A percentile compares a stretch with the other conserved stretches of the same genome.
Evolutionary conservation across 2,888 invertebrate species (phyloP).

Genomic region (Oconnorella tubifera): DNA sequence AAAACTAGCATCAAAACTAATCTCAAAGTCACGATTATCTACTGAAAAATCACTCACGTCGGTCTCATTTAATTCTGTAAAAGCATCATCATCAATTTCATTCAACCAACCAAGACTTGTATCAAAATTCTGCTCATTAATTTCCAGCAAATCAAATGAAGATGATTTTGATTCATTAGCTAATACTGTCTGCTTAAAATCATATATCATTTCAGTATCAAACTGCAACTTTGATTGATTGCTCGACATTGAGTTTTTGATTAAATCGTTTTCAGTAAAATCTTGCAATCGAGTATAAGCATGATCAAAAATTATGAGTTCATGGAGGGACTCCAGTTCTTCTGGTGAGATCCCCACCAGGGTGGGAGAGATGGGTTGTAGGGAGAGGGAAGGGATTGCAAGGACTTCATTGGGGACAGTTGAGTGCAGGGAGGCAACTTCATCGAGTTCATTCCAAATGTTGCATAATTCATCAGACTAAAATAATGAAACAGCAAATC

Average conservation of each 20-base stretch:
- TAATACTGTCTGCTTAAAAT: background rate
- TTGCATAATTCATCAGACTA: background rate
- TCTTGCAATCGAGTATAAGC: conserved; percentile 38
- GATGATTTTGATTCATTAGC: background rate
- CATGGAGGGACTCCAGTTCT: conserved; percentile 58
- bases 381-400: no score
- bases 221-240: background rate
- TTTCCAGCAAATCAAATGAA: background rate
- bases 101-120: background rate
- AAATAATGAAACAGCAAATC: no score
- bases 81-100: background rate
- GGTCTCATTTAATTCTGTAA: background rate
- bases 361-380: conserved; percentile 2
- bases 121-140: background rate
- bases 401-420: no score
- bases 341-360: conserved; percentile 59
- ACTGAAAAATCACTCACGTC: background rate
- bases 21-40: no score
- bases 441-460: background rate
- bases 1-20: no score
- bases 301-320: conserved; percentile 55
- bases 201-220: no score
- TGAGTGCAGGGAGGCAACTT: no score
- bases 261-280: no score
- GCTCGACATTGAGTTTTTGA: no score